These are phyloP conservation scores for Ancistrus triradiatus DNA, from an alignment of 2,113 vertebrate genomes.

Conservation along the genomic window DNA sequence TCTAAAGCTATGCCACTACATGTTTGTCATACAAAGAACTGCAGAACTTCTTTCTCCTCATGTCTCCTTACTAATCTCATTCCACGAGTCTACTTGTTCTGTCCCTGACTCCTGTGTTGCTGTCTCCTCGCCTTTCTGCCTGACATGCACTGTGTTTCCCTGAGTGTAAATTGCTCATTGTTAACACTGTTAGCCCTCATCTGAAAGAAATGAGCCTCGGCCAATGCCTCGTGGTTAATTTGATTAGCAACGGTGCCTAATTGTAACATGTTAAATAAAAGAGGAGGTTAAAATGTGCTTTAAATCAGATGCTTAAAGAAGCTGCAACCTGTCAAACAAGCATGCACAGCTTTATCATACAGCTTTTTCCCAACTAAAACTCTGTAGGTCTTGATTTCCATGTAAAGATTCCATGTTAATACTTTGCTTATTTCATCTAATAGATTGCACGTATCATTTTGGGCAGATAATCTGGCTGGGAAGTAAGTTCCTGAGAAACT, in stretches of 20 bases:
- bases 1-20: conserved; percentile 35
- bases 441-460: too few species aligned
- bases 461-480: too few species aligned
- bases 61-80: conserved; percentile 40
- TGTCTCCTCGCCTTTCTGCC: neutral
- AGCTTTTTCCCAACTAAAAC: too few species aligned
- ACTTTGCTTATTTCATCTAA: too few species aligned
- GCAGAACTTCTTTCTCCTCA: conserved; percentile 35
- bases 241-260: neutral
- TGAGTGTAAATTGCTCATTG: neutral
- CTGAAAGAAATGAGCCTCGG: neutral
- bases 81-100: conserved; percentile 31
- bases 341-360: too few species aligned
- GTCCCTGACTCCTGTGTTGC: conserved; percentile 1
- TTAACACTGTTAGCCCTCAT: conserved; percentile 4
- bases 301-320: conserved; percentile 19
- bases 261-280: conserved; percentile 23
- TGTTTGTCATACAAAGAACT: conserved; percentile 42
- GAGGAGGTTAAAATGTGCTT: conserved; percentile 15
- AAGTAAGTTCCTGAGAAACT: too few species aligned
- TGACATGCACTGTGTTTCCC: neutral
- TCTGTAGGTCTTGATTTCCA: too few species aligned
- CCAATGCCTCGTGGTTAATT: conserved; percentile 10
- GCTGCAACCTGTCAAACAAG: neutral
- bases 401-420: too few species aligned